phyloP scores from a whole-genome alignment of 1,140 invertebrate species.

The Atta cephalotes region DNA sequence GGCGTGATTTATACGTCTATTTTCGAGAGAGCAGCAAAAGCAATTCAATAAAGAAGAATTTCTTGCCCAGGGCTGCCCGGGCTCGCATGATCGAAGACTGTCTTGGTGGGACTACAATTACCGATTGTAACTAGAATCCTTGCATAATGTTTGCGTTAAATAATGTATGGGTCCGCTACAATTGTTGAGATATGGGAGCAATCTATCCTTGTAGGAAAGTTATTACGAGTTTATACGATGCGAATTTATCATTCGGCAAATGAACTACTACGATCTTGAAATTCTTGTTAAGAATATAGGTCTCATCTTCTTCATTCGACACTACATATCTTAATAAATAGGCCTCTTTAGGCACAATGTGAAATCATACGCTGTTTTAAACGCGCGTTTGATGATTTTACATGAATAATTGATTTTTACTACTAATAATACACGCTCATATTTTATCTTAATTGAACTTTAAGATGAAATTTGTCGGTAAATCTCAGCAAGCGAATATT shows the following conservation, averaged over 20 bases:
- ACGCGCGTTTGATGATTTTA: slow-evolving; percentile 26
- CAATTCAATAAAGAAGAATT: slow-evolving; percentile 62
- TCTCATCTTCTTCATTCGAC: slow-evolving; percentile 53
- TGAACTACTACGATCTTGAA: slow-evolving; percentile 49
- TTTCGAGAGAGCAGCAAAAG: slow-evolving; percentile 60
- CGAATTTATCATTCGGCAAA: slow-evolving; percentile 56
- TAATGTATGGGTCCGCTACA: slow-evolving; percentile 54
- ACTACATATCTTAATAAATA: slow-evolving; percentile 61
- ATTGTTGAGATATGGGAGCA: slow-evolving; percentile 58
- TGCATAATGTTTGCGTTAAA: slow-evolving; percentile 64
- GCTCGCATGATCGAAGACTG: slow-evolving; percentile 57
- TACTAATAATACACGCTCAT: neutral
- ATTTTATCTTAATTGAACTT: slow-evolving; percentile 20
- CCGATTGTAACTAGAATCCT: slow-evolving; percentile 64
- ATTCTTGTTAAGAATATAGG: slow-evolving; percentile 59
- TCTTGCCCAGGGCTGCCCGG: slow-evolving; percentile 53
- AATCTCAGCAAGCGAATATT: neutral
- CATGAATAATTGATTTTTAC: slow-evolving; percentile 42
- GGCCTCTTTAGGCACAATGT: slow-evolving; percentile 49
- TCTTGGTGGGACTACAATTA: slow-evolving; percentile 60
- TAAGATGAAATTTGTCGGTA: neutral
- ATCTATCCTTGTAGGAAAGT: slow-evolving; percentile 47
- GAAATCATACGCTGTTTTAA: slow-evolving; percentile 43
- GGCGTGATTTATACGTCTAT: slow-evolving; percentile 57
- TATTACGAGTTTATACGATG: slow-evolving; percentile 45